phyloP scores from a whole-genome alignment of 2,888 invertebrate species.

The Yponomeuta evonymella region DNA sequence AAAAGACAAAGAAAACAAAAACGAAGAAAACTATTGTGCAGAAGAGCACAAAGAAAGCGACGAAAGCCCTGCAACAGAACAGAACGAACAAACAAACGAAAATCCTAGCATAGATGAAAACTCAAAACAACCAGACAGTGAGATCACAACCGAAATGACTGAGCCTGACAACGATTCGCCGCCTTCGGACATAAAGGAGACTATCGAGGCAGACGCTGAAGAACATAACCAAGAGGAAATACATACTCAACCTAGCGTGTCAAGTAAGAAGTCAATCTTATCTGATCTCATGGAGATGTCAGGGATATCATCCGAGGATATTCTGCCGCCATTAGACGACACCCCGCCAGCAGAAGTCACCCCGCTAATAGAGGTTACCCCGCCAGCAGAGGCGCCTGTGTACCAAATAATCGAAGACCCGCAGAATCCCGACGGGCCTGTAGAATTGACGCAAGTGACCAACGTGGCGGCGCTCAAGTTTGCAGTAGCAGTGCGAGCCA shows the following conservation, averaged over 20 bases:
- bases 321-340: slow-evolving; percentile 23
- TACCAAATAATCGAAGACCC: not conserved
- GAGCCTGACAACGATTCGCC: not conserved
- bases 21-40: no score
- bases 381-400: not conserved
- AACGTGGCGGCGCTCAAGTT: not conserved
- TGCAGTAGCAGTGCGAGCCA: not conserved
- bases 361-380: not conserved
- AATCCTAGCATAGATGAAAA: not conserved
- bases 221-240: not conserved
- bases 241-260: not conserved
- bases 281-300: slow-evolving; percentile 71
- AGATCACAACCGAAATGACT: not conserved
- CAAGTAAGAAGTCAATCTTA: slow-evolving; percentile 47
- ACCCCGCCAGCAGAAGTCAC: slow-evolving; percentile 2
- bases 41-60: no score
- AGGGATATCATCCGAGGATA: slow-evolving; percentile 58
- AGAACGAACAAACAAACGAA: not conserved
- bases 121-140: not conserved
- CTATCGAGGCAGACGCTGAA: not conserved
- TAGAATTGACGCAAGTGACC: not conserved
- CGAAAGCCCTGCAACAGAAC: no score
- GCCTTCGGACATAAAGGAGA: not conserved
- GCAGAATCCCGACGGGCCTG: slow-evolving; percentile 39
- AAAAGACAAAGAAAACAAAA: no score